Evolutionary conservation across 2,113 vertebrate genomes (phyloP), one percentile per base, ranked within the genome.

Genomic region (Gobius niger): DNA sequence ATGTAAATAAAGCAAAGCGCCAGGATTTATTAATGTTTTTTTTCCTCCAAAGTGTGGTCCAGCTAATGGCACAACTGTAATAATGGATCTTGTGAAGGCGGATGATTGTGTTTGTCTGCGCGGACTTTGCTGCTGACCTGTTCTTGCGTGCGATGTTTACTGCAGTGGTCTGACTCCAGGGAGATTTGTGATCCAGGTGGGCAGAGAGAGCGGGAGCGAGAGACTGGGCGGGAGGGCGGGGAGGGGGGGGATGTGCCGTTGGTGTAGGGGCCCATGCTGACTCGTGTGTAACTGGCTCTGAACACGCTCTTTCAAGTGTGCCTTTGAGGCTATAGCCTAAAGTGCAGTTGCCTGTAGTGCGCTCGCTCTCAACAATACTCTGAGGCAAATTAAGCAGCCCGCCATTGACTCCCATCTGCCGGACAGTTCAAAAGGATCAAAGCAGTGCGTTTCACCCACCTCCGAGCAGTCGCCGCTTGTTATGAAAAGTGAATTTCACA

Each of bases 241-340:
- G n/a, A n/a, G n/a, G 63, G 53, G 59, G 46, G 59, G 53, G 73
- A 68, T 44, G n/a, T 8, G 19, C 54, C 61, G 59, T 44, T 65
- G 62, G 52, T 54, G 10, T 44, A 14, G 56, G 53, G n/a, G n/a
- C 62, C 74, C 56, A 24, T 74, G 77, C 77, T 84, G 79, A 71
- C 74, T 72, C 41, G 16, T 67, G 67, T 72, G 67, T 47, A 73
- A 74, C 72, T 67, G 59, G 18, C 74, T 77, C 60, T 63, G 69
- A 85, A 64, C 69, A 47, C 16, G 7, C 63, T 53, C 65, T 83
- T 80, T 84, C 67, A 76, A 73, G 5, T 84, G 70, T 47, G 65
- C 75, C 70, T 80, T 67, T 74, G 75, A 78, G 82, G 70, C 52
- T 67, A 42, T 57, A 63, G 75, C 80, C 57, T 75, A 34, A 68